Evolutionary conservation across 2,113 vertebrate species (phyloP).

Genomic region (Dicaeum eximium): DNA sequence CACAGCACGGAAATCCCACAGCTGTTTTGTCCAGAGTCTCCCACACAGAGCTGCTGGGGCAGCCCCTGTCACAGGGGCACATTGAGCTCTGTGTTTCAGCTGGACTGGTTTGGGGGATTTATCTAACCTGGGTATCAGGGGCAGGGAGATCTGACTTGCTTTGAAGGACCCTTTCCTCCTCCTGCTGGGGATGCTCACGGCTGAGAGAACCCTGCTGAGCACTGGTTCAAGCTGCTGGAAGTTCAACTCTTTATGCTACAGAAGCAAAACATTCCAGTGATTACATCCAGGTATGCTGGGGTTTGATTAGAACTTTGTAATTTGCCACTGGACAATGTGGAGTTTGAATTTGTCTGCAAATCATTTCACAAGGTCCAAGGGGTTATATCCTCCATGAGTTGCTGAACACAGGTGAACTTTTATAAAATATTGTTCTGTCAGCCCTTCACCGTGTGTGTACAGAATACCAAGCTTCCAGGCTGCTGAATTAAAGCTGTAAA

Average conservation of each 20-base stretch:
- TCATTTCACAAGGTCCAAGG: not conserved
- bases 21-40: not conserved
- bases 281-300: not conserved
- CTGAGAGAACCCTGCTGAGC: not conserved
- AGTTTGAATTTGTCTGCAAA: not conserved
- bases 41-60: not conserved
- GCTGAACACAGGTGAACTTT: not conserved
- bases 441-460: not conserved
- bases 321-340: not conserved
- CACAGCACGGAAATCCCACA: not conserved
- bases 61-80: accelerated
- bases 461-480: conserved; percentile 9
- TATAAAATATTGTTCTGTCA: not conserved
- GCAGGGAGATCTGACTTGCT: not conserved
- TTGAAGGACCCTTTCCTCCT: not conserved
- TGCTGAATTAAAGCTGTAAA: conserved; percentile 59
- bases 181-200: not conserved
- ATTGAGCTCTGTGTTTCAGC: not conserved
- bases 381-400: not conserved
- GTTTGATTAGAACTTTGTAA: not conserved
- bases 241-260: not conserved
- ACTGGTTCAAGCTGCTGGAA: not conserved
- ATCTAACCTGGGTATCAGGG: not conserved
- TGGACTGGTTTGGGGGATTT: not conserved
- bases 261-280: not conserved